These are phyloP conservation scores for Tetragonula clypearis DNA, from an alignment of 1,140 invertebrate genomes.

Conservation along the genomic window DNA sequence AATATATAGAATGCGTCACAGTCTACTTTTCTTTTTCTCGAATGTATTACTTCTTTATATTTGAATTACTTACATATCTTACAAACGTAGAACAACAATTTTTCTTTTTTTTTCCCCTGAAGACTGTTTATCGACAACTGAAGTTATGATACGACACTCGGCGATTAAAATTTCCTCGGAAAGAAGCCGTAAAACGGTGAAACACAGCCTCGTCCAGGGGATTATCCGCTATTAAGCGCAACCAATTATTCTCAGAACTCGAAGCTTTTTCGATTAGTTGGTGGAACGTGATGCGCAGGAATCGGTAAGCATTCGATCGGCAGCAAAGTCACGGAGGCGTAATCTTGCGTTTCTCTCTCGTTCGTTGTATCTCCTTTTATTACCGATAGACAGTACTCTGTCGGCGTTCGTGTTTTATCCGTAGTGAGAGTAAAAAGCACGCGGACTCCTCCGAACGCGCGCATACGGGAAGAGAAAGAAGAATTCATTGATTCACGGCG, in stretches of 20 bases:
- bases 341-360: slow-evolving; percentile 12
- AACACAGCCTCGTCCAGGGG: neutral
- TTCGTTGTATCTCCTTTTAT: slow-evolving; percentile 26
- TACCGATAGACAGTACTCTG: neutral
- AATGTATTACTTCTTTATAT: neutral
- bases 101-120: no score
- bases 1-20: neutral
- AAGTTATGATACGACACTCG: no score
- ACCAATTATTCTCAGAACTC: neutral
- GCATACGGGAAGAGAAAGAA: slow-evolving; percentile 20
- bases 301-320: slow-evolving; percentile 28
- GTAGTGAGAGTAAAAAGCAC: slow-evolving; percentile 1
- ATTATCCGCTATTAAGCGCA: neutral
- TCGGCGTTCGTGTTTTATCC: slow-evolving; percentile 30
- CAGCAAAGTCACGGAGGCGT: slow-evolving; percentile 25
- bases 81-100: no score
- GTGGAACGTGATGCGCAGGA: slow-evolving; percentile 8
- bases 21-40: neutral
- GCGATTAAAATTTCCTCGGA: neutral
- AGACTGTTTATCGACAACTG: neutral
- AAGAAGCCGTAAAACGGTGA: slow-evolving; percentile 1
- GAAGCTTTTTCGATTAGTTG: neutral
- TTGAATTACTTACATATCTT: neutral
- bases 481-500: slow-evolving; percentile 46
- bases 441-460: neutral